A percentile compares a stretch with the other conserved stretches of the same genome.
These are phyloP conservation scores for Cryptoblepharus egeriae DNA, from an alignment of 2,797 vertebrate genomes.

Conservation along the genomic window DNA sequence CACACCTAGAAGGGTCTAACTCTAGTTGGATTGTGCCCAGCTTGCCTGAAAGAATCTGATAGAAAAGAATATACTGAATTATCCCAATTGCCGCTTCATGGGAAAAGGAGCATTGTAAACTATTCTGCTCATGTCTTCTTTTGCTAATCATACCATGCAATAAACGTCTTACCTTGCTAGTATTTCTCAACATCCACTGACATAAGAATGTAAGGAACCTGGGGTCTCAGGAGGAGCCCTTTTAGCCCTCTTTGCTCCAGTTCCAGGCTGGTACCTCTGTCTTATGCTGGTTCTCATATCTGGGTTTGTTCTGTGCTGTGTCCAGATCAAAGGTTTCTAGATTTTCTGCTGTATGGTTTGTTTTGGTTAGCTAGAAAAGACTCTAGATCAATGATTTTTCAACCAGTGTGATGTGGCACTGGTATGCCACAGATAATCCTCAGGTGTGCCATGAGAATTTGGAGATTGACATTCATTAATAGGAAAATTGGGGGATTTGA, in stretches of 20 bases:
- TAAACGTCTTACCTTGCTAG: slow-evolving; percentile 29
- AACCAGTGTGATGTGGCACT: no score
- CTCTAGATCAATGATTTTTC: no score
- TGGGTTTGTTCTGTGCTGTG: background rate
- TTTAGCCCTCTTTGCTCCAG: background rate
- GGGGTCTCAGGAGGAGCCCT: background rate
- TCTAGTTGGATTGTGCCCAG: background rate
- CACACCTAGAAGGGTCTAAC: background rate
- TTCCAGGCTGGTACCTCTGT: background rate
- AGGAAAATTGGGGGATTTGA: no score
- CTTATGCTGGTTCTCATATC: background rate
- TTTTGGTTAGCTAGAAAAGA: fast-evolving
- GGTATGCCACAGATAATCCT: no score
- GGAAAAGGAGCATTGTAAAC: background rate
- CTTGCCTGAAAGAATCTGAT: no score
- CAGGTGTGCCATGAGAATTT: no score
- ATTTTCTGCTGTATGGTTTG: background rate
- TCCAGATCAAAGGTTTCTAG: background rate
- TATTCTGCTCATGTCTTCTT: slow-evolving; percentile 3
- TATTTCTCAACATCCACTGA: background rate
- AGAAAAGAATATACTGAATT: background rate
- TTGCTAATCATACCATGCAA: slow-evolving; percentile 2
- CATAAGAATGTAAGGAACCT: background rate
- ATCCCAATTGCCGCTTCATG: background rate
- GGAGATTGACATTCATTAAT: no score